Conservation (phyloP, 1,140 invertebrate genomes). For the Papilio polytes region DNA sequence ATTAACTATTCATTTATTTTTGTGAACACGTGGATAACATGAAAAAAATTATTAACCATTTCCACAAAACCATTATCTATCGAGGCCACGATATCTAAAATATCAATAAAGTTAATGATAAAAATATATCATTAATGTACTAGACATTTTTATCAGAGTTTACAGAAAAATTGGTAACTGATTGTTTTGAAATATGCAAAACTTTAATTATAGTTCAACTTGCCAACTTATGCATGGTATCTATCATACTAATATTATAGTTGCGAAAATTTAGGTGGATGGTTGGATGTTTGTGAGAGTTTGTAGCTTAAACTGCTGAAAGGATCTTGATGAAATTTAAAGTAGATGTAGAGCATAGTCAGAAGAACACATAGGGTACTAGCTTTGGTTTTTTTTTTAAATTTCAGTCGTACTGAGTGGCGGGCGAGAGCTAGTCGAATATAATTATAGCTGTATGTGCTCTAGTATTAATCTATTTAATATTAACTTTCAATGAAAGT, state of each 20-base stretch:
- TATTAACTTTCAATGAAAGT: background rate
- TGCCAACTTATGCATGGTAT: no score
- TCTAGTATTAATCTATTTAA: background rate
- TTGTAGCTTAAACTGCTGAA: no score
- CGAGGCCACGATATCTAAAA: conserved; percentile 60
- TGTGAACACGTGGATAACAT: conserved; percentile 29
- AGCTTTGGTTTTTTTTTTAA: no score
- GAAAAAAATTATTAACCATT: conserved; percentile 32
- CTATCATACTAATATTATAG: no score
- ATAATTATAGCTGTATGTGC: no score
- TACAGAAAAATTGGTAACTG: background rate
- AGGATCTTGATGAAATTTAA: no score
- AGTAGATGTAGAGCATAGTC: no score
- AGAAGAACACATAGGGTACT: no score
- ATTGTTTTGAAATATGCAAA: background rate
- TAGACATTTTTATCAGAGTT: conserved; percentile 4
- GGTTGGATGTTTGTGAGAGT: no score
- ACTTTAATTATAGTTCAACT: background rate
- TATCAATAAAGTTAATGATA: conserved; percentile 58
- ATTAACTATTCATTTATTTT: background rate
- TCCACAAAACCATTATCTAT: conserved; percentile 55
- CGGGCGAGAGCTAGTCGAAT: no score
- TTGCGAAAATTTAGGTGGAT: no score
- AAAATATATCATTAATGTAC: conserved; percentile 18
- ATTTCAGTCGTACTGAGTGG: no score